A percentile compares a stretch with the other conserved stretches of the same genome.
These are phyloP conservation scores for Zonitis immaculata DNA, from an alignment of 2,888 invertebrate genomes.

Conservation along the genomic window DNA sequence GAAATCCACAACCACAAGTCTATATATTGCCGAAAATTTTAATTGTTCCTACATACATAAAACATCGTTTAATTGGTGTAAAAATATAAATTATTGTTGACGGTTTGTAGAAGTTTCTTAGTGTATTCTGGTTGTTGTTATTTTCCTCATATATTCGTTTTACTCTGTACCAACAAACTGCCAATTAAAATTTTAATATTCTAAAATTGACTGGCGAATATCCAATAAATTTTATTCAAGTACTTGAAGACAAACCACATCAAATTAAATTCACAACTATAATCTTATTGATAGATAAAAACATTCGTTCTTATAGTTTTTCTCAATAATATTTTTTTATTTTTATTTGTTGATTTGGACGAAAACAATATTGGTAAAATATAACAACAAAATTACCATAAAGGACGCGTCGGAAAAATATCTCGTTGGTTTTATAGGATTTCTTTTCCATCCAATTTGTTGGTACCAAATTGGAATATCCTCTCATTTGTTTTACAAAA, in stretches of 20 bases:
- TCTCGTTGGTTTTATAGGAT: not conserved
- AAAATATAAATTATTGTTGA: constrained; percentile 12
- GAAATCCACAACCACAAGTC: constrained; percentile 11
- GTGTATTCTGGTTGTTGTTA: not conserved
- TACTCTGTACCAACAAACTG: constrained; percentile 6
- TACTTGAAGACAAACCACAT: too few relatives aligned
- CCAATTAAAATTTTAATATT: constrained; percentile 19
- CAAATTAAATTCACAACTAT: too few relatives aligned
- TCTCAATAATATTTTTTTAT: too few relatives aligned
- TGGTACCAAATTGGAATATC: not conserved
- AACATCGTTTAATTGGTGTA: constrained; percentile 24
- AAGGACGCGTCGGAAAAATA: not conserved
- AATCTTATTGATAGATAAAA: too few relatives aligned
- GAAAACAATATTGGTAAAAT: constrained; percentile 3
- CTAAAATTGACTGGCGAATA: not conserved
- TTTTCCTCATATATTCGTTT: not conserved
- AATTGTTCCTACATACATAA: constrained; percentile 24
- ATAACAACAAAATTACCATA: not conserved
- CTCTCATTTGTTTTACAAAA: not conserved
- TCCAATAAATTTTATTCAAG: not conserved
- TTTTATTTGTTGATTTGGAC: not conserved
- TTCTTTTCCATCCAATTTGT: not conserved
- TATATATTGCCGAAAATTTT: constrained; percentile 22
- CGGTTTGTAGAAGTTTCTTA: constrained; percentile 3
- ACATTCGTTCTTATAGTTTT: too few relatives aligned